These are phyloP conservation scores for Anas acuta DNA, from an alignment of 2,797 vertebrate species.

Conservation along the genomic window DNA sequence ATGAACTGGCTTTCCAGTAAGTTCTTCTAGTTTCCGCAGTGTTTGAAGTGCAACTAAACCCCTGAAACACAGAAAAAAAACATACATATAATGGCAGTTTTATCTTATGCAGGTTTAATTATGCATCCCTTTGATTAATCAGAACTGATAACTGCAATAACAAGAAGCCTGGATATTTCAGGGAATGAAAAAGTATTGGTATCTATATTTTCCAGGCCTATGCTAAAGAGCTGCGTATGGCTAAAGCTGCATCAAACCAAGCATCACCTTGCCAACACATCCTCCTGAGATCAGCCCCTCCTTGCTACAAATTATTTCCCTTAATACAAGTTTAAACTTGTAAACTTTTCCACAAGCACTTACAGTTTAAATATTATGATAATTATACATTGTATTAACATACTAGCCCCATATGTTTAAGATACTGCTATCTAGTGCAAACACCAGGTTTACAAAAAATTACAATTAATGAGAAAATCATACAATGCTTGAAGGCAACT, in stretches of 20 bases:
- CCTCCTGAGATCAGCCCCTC: background rate
- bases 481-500: background rate
- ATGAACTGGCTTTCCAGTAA: slow-evolving; percentile 92
- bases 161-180: background rate
- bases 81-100: background rate
- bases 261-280: background rate
- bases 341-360: background rate
- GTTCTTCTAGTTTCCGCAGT: slow-evolving; percentile 88
- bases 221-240: accelerated
- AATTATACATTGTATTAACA: background rate
- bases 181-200: background rate
- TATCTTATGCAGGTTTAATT: background rate
- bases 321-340: background rate
- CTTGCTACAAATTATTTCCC: background rate
- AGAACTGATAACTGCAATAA: background rate
- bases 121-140: background rate
- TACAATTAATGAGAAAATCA: too few species aligned
- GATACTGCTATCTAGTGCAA: background rate
- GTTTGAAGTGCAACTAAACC: slow-evolving; percentile 94
- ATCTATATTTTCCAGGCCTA: background rate
- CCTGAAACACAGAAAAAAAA: slow-evolving; percentile 79
- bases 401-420: background rate
- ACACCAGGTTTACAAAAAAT: background rate
- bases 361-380: background rate
- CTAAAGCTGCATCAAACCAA: background rate